Evolutionary conservation across 1,140 invertebrate genomes (phyloP).

Genomic region (Hyles vespertilio): DNA sequence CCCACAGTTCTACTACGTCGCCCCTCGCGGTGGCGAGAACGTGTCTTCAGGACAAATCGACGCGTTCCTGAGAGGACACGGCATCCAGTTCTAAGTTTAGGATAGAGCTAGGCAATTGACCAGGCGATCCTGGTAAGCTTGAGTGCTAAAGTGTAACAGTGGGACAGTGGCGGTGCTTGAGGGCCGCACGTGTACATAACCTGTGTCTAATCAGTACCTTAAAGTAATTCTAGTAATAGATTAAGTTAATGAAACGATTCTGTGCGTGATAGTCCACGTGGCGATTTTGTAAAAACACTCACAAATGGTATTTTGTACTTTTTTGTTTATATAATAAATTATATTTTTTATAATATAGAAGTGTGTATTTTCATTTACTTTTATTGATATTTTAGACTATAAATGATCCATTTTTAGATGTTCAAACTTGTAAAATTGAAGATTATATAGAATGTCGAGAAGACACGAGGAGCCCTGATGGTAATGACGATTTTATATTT

Average conservation of each 20-base stretch:
- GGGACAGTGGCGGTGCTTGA: conserved; percentile 35
- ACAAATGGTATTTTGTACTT: conserved; percentile 60
- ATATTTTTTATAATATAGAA: conserved; percentile 57
- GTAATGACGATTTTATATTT: no score
- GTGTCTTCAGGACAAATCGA: conserved; percentile 85
- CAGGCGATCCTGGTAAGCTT: conserved; percentile 35
- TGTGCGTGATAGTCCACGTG: conserved; percentile 40
- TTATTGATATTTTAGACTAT: no score
- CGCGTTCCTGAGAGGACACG: conserved; percentile 85
- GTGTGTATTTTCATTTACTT: conserved; percentile 9
- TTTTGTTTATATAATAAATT: conserved; percentile 72
- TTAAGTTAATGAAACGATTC: conserved; percentile 45
- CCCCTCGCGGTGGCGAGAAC: conserved; percentile 72
- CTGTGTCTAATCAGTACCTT: conserved; percentile 61
- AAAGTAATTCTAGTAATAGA: conserved; percentile 43
- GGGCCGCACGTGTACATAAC: conserved; percentile 51
- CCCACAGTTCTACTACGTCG: conserved; percentile 81
- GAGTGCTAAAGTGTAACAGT: conserved; percentile 29
- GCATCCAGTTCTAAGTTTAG: conserved; percentile 78
- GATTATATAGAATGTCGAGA: no score
- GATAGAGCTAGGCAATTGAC: conserved; percentile 32
- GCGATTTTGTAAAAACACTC: conserved; percentile 50
- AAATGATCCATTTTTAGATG: no score
- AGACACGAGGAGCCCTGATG: no score
- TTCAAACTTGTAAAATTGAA: no score